phyloP scores from a whole-genome alignment of 1,140 invertebrate genomes.

The Cheumatopsyche charites region DNA sequence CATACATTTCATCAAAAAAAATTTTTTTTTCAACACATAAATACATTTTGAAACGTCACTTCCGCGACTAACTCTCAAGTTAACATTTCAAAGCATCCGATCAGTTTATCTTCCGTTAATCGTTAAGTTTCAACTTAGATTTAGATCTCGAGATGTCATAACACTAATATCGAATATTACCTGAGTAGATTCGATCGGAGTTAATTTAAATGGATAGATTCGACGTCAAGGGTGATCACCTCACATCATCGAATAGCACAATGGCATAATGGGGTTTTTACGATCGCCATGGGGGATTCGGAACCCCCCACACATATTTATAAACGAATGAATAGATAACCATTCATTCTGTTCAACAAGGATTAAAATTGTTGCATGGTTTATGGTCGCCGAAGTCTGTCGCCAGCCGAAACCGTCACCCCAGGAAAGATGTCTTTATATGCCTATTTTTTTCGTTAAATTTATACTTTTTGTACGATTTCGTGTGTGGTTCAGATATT shows the following conservation, averaged over 20 bases:
- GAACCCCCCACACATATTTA: not conserved
- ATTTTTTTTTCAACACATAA: constrained; percentile 3
- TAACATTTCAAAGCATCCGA: not conserved
- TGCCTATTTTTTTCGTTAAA: constrained; percentile 3
- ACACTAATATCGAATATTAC: not conserved
- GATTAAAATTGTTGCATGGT: constrained; percentile 34
- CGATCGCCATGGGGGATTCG: constrained; percentile 10
- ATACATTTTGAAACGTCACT: not conserved
- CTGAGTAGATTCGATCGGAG: not conserved
- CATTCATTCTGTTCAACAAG: constrained; percentile 33
- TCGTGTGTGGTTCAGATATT: not conserved
- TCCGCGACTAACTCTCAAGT: not conserved
- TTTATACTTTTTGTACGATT: not conserved
- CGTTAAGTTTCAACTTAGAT: not conserved
- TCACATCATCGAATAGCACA: constrained; percentile 10
- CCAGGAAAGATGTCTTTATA: not conserved
- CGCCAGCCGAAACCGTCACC: too few species aligned
- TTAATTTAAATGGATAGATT: constrained; percentile 23
- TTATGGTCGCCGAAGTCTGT: constrained; percentile 8
- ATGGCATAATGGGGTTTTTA: constrained; percentile 31
- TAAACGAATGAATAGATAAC: constrained; percentile 11
- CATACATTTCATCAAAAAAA: not conserved
- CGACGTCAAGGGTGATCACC: constrained; percentile 33
- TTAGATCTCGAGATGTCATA: not conserved
- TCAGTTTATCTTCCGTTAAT: not conserved